Conservation (phyloP, 2,797 vertebrate species). For the Anguilla obscura region DNA sequence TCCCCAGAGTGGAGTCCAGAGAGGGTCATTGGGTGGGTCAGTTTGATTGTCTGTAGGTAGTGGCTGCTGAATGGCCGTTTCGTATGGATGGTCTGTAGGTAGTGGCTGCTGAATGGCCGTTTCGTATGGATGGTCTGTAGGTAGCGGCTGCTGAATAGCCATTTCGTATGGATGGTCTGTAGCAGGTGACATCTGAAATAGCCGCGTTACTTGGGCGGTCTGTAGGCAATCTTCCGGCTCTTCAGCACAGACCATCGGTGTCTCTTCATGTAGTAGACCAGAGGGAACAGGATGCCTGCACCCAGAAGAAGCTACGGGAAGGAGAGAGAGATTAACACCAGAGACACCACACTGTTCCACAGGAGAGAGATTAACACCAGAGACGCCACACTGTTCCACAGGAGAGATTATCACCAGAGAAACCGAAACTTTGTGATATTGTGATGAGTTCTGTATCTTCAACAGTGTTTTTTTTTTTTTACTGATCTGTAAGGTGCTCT, state of each 20-base stretch:
- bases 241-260: constrained; percentile 85
- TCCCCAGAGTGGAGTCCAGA: neutral
- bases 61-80: neutral
- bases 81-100: constrained; percentile 38
- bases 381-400: too few relatives aligned
- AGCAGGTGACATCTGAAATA: neutral
- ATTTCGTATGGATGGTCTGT: constrained; percentile 4
- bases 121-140: constrained; percentile 30
- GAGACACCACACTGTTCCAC: too few relatives aligned
- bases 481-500: too few relatives aligned
- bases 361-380: neutral
- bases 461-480: too few relatives aligned
- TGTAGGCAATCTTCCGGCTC: constrained; percentile 83
- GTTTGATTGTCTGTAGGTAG: neutral
- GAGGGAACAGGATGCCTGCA: constrained; percentile 64
- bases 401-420: too few relatives aligned
- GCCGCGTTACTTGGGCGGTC: constrained; percentile 73
- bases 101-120: neutral
- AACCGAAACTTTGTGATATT: too few relatives aligned
- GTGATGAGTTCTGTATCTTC: too few relatives aligned
- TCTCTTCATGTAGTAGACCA: constrained; percentile 82
- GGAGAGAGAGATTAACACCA: too few relatives aligned
- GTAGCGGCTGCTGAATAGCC: neutral
- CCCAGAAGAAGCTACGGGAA: constrained; percentile 73
- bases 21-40: neutral